Base-by-base conservation (phyloP, 37 sponge, comb jelly and placozoan genomes). In the Petrosia ficiformis region DNA sequence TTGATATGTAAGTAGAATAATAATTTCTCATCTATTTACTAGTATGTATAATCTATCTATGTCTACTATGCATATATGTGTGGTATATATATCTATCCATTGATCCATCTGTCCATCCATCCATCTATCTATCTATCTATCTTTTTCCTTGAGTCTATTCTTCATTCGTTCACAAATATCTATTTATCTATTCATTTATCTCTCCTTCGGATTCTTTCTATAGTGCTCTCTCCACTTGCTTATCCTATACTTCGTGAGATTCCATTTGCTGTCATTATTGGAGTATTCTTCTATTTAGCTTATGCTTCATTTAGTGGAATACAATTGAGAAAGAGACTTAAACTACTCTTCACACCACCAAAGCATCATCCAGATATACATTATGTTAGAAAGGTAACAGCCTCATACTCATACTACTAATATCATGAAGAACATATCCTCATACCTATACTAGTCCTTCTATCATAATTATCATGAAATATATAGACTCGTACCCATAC, bases 201-300 rank as follows among this genome's bases (percentile, higher is more conserved):
- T 19, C 25, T 59, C 39, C 6, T 63, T n/a, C 39, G 10, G 10
- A 33, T 31, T 42, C 58, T 43, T 44, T 37, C 25, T 33, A 26
- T 72, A 90, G 86, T 82, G 2, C 75, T 82, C 29, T 44, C 75
- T 21, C 86, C 84, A 10, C 64, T 77, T 63, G 75, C 79, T 43
- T 39, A 38, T 57, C 52, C 28, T 28, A 70, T 79, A 4, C 80
- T 91, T 21, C 52, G 43, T 34, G 67, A 74, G 30, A 86, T 91
- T 44, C 92, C 87, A 16, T 59, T 83, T 16, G 41, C 92, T 3
- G 92, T 91, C 28, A 28, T 75, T 16, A 57, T 87, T 39, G 87
- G 92, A 3, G 81, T 91, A n/a, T 86, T 91, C 84, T 65, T 80
- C 44, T 91, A 91, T 73, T 72, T 91, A 21, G 64, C 68, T 44